Base-by-base conservation (phyloP, 1,140 invertebrate species). In the Bombus sylvicola region DNA sequence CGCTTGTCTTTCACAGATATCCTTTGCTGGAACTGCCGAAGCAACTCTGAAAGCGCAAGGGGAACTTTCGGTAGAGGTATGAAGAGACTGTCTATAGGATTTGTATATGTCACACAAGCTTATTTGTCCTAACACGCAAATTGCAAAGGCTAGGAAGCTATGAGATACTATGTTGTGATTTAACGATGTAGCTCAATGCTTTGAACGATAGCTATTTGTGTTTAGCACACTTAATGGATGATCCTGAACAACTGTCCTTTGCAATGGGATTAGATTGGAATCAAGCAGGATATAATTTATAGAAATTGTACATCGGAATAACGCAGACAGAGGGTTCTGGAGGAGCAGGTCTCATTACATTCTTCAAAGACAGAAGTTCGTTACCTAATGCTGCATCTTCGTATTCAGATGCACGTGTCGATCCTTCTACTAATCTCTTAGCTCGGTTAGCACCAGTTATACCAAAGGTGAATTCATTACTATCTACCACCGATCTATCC, bases 41-140 rank as follows among this genome's bases (percentile, higher is more conserved):
- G 97, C 97, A 0, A 97, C 97, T 9, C 94, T 98, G 25, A 96
- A 97, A 90, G 97, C 97, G 37, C 97, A 97, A 88, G 97, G 97
- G 22, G 97, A 97, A 68, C 94, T 98, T 53, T 97, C 97, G 83
- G 96, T 98, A 71, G 97, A 98, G 96, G 97, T 98, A 94, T 93
- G 89, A 34, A 59, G 4, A 79, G 41, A 12, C 2, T 64, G 0
- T 22, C 37, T 31, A 15, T 59, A 53, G 25, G 28, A 34, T 53
- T 34, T 64, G 18, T 47, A 18, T 78, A 31, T n/a, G n/a, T 22
- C 31, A 34, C 57, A 57, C 12, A 57, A 62, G 47, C 43, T 37
- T 68, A 80, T 13, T 80, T 9, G 28, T 41, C 34, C 57, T 31
- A 34, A 68, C 3, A 22, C 31, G 74, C 12, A 41, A 53, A 41